These are phyloP conservation scores for Watsonalla cultraria DNA, from an alignment of 2,888 invertebrate species.

Conservation along the genomic window DNA sequence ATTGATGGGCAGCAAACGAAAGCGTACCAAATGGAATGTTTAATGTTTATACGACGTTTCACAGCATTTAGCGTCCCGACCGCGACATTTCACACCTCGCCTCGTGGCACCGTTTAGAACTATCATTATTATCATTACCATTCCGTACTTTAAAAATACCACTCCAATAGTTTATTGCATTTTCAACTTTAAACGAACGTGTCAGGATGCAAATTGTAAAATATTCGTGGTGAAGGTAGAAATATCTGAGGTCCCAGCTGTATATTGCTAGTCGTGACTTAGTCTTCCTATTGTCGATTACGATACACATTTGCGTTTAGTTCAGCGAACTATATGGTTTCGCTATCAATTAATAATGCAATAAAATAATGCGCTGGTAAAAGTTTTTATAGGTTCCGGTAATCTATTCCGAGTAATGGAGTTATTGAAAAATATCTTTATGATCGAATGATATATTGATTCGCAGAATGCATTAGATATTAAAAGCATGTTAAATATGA, in stretches of 20 bases:
- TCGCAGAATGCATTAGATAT: no score
- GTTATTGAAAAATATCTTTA: no score
- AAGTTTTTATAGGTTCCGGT: no score
- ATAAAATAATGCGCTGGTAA: no score
- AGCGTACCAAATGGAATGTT: conserved; percentile 23
- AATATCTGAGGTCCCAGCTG: conserved; percentile 9
- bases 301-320: conserved; percentile 17
- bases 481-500: no score
- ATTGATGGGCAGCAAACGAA: neutral
- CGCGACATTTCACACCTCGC: conserved; percentile 42
- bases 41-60: conserved; percentile 42
- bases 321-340: neutral
- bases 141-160: neutral
- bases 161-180: neutral
- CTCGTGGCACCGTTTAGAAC: conserved; percentile 13
- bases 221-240: neutral
- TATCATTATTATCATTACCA: conserved; percentile 17
- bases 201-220: neutral
- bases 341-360: no score
- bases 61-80: conserved; percentile 37
- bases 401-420: no score
- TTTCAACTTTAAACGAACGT: neutral
- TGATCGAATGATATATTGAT: no score
- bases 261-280: conserved; percentile 23
- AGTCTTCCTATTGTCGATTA: conserved; percentile 18